A percentile compares a stretch with the other conserved stretches of the same genome.
Evolutionary conservation across 2,888 invertebrate genomes (phyloP).

Genomic region (Hemicrepidius hirtus): DNA sequence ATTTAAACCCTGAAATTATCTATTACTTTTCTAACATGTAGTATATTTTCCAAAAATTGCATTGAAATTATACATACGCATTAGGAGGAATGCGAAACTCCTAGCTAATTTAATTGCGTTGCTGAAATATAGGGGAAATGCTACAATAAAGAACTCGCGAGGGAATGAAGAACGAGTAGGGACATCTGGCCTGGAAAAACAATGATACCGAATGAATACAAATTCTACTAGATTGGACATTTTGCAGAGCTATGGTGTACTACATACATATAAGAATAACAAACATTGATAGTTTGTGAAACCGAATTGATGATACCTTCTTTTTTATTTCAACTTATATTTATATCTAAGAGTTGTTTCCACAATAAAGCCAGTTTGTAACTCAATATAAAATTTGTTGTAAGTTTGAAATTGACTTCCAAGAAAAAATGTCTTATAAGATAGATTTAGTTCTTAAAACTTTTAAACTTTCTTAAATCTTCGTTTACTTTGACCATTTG

Average conservation of each 20-base stretch:
- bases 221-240: constrained; percentile 26
- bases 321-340: too few species aligned
- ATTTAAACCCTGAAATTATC: too few species aligned
- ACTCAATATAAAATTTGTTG: neutral
- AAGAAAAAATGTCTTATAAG: too few species aligned
- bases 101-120: constrained; percentile 43
- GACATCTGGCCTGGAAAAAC: constrained; percentile 35
- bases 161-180: constrained; percentile 28
- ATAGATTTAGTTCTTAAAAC: too few species aligned
- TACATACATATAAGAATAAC: neutral
- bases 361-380: neutral
- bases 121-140: constrained; percentile 34
- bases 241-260: neutral
- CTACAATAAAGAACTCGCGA: constrained; percentile 35
- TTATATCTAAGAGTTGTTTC: too few species aligned
- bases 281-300: neutral
- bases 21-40: too few species aligned
- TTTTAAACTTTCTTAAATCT: too few species aligned
- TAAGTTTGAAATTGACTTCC: too few species aligned
- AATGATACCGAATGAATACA: constrained; percentile 34
- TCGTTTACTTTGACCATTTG: too few species aligned
- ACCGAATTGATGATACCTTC: too few species aligned
- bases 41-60: constrained; percentile 5
- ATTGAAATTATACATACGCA: constrained; percentile 33
- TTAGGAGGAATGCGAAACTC: constrained; percentile 20